Base-by-base conservation (phyloP, 2,888 invertebrate genomes). In the Chloroclystis v-ata region DNA sequence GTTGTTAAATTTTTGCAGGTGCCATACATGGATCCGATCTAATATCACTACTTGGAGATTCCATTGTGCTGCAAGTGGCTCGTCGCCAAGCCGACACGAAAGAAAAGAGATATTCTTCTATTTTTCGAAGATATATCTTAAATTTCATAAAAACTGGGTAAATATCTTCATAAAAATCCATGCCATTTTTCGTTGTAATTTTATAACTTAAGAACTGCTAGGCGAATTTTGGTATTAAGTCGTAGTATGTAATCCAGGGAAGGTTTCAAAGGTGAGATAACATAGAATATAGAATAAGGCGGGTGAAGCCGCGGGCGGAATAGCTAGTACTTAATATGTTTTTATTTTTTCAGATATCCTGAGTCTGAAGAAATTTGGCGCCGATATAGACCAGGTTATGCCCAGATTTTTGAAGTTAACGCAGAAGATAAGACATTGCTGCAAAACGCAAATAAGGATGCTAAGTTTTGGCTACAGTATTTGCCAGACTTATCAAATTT, bases 21-120 rank as follows among this genome's bases (percentile, higher is more conserved):
- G 90, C 91, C n/a, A 88, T 90, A 0, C 92, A 93, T 56, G 91
- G 92, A 4, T 88, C 92, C 0, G 93, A 93, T 70, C 73, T 93
- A 47, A 83, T 93, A 7, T 81, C 92, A 25, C 69, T 93, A 16
- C 82, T 93, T 56, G 93, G 93, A 3, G 92, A 93, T 29, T 87
- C 90, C 26, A 67, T 93, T 28, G 89, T 92, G 66, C 91, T 92
- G 56, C 92, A 92, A 79, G 83, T 92, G 46, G 90, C 91, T 1
- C 89, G 93, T 25, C 82, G 92, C 37, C 87, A 91, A 7, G 89
- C 92, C 43, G 90, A 86, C 11, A 66, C 79, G 14, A 83, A 86
- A 4, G 93, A 94, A 67, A 90, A 90, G 58, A 82, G 84, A 52
- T 71, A 91, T 10, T 77, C 84, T 4, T 59, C 61, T 6, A 43